phyloP scores from a whole-genome alignment of 2,888 invertebrate species.

The Leucophora obtusa region DNA sequence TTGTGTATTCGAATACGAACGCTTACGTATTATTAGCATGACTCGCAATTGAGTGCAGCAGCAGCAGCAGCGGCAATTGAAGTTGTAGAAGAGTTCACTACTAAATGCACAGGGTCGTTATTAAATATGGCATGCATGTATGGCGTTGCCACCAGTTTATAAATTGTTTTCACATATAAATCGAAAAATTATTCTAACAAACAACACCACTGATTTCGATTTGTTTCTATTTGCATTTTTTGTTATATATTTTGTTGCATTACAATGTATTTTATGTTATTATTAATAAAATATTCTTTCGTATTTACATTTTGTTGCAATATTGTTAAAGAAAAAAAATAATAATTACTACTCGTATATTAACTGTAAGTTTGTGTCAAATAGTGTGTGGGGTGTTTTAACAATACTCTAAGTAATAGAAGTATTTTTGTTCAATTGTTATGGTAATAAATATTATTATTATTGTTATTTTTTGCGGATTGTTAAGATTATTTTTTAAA shows the following conservation, averaged over 20 bases:
- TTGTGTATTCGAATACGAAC: conserved; percentile 24
- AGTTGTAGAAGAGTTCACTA: conserved; percentile 28
- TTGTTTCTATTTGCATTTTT: conserved; percentile 1
- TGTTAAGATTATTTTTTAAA: conserved; percentile 12
- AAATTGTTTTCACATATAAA: conserved; percentile 31
- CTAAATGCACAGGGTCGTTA: conserved; percentile 24
- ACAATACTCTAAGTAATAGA: conserved; percentile 3
- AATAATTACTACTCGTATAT: neutral
- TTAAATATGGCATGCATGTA: neutral
- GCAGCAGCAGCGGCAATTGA: neutral
- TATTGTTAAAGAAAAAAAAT: conserved; percentile 41
- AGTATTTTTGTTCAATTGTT: conserved; percentile 26
- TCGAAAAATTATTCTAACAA: conserved; percentile 23
- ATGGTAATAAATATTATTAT: conserved; percentile 34
- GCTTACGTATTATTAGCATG: neutral
- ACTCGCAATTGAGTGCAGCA: neutral
- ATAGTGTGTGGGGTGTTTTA: conserved; percentile 35
- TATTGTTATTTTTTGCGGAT: neutral
- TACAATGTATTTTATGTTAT: conserved; percentile 20
- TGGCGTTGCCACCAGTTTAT: conserved; percentile 40
- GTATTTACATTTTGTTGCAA: conserved; percentile 45
- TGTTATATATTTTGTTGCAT: neutral
- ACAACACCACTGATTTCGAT: conserved; percentile 6
- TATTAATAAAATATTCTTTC: neutral
- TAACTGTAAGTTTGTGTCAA: conserved; percentile 24